Conservation (phyloP, 37 sponge, comb jelly and placozoan genomes). For the Geodia barretti region DNA sequence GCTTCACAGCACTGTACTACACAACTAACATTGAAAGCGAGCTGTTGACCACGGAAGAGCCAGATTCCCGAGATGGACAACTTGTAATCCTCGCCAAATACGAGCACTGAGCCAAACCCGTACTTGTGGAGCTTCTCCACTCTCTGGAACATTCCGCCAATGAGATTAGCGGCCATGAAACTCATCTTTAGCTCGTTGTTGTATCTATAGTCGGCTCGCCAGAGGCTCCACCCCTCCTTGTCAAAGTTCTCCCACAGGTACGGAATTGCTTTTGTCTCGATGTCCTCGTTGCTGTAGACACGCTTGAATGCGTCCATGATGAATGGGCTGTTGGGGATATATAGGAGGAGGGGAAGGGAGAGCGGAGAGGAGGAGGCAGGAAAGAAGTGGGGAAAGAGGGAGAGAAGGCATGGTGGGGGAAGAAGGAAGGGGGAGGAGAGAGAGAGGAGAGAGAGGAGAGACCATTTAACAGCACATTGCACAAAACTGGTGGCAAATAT, state of each 20-base stretch:
- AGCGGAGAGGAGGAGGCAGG: not conserved
- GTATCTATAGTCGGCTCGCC: constrained; percentile 77
- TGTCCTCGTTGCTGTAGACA: constrained; percentile 87
- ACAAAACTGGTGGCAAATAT: not conserved
- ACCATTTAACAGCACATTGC: not conserved
- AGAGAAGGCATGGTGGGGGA: not conserved
- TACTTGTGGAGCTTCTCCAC: constrained; percentile 83
- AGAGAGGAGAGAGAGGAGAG: not conserved
- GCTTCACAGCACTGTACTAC: not conserved
- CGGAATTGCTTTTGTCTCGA: constrained; percentile 74
- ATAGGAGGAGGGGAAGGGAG: not conserved
- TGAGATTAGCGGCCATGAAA: constrained; percentile 90
- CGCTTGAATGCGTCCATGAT: constrained; percentile 88
- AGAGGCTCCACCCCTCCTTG: constrained; percentile 84
- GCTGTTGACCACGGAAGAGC: constrained; percentile 87
- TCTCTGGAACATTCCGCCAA: constrained; percentile 88
- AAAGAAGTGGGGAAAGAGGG: not conserved
- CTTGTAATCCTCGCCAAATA: constrained; percentile 70
- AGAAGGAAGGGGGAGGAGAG: not conserved
- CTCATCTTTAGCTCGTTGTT: constrained; percentile 64
- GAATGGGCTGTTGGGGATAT: constrained; percentile 70
- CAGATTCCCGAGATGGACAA: constrained; percentile 73
- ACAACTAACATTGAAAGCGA: constrained; percentile 66
- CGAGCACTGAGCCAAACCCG: constrained; percentile 79
- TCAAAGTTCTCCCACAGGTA: constrained; percentile 93